Conservation (phyloP, 1,140 invertebrate genomes). For the Lutraria rhynchaena region DNA sequence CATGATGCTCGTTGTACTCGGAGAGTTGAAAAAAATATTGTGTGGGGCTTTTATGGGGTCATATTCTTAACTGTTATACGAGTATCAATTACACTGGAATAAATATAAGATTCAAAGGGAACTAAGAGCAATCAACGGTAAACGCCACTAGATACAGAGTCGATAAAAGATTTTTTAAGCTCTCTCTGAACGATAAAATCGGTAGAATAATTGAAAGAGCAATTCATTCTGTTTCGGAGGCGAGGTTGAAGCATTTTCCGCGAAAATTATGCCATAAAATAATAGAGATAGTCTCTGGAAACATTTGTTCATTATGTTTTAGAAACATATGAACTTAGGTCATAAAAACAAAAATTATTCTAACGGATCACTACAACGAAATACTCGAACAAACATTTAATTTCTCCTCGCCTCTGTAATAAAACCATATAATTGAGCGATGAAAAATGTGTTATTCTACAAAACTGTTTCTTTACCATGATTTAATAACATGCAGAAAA, state of each 20-base stretch:
- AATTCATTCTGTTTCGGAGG: constrained; percentile 31
- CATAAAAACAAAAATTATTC: too few relatives aligned
- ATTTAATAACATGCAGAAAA: too few relatives aligned
- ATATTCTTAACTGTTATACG: constrained; percentile 3
- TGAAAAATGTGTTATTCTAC: too few relatives aligned
- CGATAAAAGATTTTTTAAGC: not conserved
- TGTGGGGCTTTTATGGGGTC: constrained; percentile 5
- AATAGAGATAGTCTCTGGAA: not conserved
- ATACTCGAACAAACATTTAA: too few relatives aligned
- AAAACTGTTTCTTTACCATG: too few relatives aligned
- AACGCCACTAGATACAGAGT: not conserved
- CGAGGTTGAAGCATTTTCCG: constrained; percentile 13
- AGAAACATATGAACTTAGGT: too few relatives aligned
- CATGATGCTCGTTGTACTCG: too few relatives aligned
- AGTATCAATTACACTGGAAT: constrained; percentile 25
- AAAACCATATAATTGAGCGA: too few relatives aligned
- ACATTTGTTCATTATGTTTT: too few relatives aligned
- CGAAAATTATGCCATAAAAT: constrained; percentile 37
- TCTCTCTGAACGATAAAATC: constrained; percentile 5
- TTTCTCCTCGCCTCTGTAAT: too few relatives aligned
- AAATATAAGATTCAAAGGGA: not conserved
- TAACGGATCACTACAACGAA: too few relatives aligned
- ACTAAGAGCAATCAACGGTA: not conserved
- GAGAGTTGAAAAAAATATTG: too few relatives aligned
- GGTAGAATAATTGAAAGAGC: constrained; percentile 21